Evolutionary conservation across 1,140 invertebrate species (phyloP).

Genomic region (Tetramorium parvispinum): DNA sequence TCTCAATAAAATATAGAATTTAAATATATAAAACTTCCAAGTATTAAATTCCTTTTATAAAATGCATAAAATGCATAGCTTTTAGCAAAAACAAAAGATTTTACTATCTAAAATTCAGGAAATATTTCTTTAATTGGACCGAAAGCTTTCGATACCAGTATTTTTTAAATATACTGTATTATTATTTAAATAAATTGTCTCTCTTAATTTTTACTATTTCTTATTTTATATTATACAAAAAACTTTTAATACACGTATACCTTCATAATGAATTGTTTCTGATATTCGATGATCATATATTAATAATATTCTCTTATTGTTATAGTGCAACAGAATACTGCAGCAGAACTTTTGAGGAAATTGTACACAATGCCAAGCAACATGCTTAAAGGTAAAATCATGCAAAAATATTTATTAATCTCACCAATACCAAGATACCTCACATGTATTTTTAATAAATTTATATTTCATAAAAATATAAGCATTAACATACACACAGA

Average conservation of each 20-base stretch:
- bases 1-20: slow-evolving; percentile 10
- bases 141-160: neutral
- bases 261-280: neutral
- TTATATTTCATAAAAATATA: neutral
- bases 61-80: neutral
- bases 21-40: slow-evolving; percentile 12
- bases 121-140: slow-evolving; percentile 2
- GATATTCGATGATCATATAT: neutral
- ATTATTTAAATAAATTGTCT: neutral
- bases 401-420: neutral
- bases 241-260: neutral
- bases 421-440: slow-evolving; percentile 15
- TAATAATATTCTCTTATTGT: neutral
- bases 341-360: neutral
- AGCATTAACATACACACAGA: neutral
- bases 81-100: neutral
- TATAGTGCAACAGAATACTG: neutral
- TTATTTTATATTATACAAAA: neutral
- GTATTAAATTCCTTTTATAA: neutral
- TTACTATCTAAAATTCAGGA: neutral
- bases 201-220: slow-evolving; percentile 3
- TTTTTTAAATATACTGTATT: neutral
- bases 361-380: neutral
- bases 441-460: no score
- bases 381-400: slow-evolving; percentile 2